A percentile compares a stretch with the other conserved stretches of the same genome.
These are phyloP conservation scores for Todiramphus chloris DNA, from an alignment of 2,113 vertebrate species.

Conservation along the genomic window DNA sequence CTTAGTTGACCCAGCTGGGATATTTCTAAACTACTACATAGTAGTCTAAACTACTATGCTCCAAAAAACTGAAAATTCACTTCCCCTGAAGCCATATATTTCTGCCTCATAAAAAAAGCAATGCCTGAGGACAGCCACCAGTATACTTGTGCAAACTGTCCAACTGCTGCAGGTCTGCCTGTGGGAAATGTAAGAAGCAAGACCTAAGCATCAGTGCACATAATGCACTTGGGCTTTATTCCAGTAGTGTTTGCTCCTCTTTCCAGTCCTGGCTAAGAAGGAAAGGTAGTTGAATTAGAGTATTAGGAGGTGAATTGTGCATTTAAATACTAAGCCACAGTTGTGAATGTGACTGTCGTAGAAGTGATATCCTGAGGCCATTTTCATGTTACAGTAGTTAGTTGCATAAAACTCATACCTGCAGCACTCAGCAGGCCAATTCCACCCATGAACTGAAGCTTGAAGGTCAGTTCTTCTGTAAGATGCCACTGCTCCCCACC, in stretches of 20 bases:
- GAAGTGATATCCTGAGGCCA: neutral
- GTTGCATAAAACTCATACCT: neutral
- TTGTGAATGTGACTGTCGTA: neutral
- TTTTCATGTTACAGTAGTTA: neutral
- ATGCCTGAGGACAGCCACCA: neutral
- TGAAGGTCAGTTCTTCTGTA: neutral
- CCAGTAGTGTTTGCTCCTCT: neutral
- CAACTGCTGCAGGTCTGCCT: neutral
- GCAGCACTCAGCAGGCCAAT: neutral
- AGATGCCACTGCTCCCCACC: neutral
- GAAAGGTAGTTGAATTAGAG: neutral
- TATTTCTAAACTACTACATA: neutral
- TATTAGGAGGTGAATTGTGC: neutral
- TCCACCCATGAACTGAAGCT: rapidly evolving
- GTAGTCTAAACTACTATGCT: neutral
- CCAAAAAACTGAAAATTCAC: neutral
- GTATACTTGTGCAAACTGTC: neutral
- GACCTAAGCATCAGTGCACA: neutral
- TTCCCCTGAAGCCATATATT: neutral
- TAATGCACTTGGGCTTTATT: neutral
- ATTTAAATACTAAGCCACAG: neutral
- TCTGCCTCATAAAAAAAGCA: neutral
- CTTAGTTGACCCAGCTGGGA: neutral
- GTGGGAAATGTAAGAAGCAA: neutral
- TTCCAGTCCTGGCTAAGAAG: neutral